Evolutionary conservation across 2,888 invertebrate genomes (phyloP), one percentile per base, ranked within the genome.

Genomic region (Polyommatus iphigenia): DNA sequence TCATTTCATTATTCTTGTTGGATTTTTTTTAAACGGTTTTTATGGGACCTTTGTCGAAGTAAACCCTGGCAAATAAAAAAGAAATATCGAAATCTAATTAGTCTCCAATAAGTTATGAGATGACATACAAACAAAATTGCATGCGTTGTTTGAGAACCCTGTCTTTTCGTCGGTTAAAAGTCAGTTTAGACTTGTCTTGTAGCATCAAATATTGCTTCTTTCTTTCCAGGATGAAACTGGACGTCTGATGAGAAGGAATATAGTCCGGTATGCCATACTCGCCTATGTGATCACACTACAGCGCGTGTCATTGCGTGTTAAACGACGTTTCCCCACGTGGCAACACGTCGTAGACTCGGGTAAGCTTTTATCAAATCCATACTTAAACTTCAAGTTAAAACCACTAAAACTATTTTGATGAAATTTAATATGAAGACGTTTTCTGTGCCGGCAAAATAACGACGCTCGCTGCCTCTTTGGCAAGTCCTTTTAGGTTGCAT

Each of bases 291-390:
- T 98, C 85, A 98, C 98, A 7, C 93, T 98, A 79, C 98, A 98
- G 89, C 96, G 98, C 88, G 98, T 98, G 78, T 98, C 98, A 77
- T 94, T 98, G 83, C 95, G 98, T 80, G 98, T 98, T 57, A 98
- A 98, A 88, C 96, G 97, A 86, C 95, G 98, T 80, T 98, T 98
- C 90, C 98, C 98, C 24, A 96, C 97, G 18, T 96, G 97, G 94
- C 98, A 98, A 88, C 98, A 98, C 89, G 96, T 98, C 83, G 98
- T 98, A 54, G 98, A 98, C 92, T 97, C 97, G 82, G 98, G 97
- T 97, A 89, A 95, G 95, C 54, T 18, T 54, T 54, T 18, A 13
- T 54, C 54, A 0, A 54, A 15, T 18, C 18, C 18, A 5, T 18
- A 18, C 18, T 54, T 18, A 41, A n/a, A n/a, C n/a, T n/a, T n/a